Base-by-base conservation (phyloP, 2,797 vertebrate species). In the Ficedula albicollis region DNA sequence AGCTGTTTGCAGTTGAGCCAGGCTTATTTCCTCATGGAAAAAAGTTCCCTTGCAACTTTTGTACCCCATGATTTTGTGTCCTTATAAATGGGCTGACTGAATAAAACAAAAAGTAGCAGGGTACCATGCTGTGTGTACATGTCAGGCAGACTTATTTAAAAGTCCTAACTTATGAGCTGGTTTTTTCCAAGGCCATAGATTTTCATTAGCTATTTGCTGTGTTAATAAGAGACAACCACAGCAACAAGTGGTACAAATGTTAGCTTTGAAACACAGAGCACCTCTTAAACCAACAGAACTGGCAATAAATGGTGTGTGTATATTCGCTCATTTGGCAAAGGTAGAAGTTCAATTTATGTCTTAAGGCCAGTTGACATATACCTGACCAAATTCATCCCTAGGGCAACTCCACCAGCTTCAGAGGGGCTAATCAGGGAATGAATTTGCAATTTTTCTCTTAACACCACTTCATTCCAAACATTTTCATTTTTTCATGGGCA, bases 151-250 rank as follows among this genome's bases (percentile, higher is more conserved):
- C 96, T 94, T 85, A 95, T 95, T 96, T 96, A 93, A 96, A 91
- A 93, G 80, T 82, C 87, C 32, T 96, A 88, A 96, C 91, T 94
- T 95, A 97, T 69, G 95, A 96, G 82, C 95, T 94, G 91, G 32
- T 59, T 95, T 96, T 97, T 96, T 96, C 95, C 94, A 84, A 76
- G 93, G 89, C 74, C 91, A 51, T 97, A 96, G 89, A 96, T 96
- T 94, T 96, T 97, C 95, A 95, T 97, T 97, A 97, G 85, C 74
- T 96, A 56, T 96, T 96, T 95, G 92, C 95, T 95, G 83, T 91
- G 91, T 88, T 96, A 96, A 95, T 96, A 91, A 84, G 84, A 96
- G 92, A 95, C 92, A 96, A 96, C 91, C 95, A 93, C 95, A 95
- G 96, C 80, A 96, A 91, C 85, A 95, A 96, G 95, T 79, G 85